Percentiles rank a stretch among this genome's conserved stretches.
Evolutionary conservation across 1,140 invertebrate genomes (phyloP).

Genomic region (Saccostrea glomerata): DNA sequence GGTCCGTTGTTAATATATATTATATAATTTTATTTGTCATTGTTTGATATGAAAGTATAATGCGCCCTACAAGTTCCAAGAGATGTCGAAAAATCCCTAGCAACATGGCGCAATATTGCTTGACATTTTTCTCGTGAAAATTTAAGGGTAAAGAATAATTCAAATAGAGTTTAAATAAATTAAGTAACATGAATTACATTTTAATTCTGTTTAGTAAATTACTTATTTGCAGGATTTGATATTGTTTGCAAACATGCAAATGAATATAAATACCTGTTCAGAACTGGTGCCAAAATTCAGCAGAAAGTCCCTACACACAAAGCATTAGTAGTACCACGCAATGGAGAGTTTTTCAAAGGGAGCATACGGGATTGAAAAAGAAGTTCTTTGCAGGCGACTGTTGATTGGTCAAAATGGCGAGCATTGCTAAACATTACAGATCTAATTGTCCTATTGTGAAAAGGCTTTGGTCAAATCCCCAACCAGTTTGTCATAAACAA

Average conservation of each 20-base stretch:
- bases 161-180: too few species aligned
- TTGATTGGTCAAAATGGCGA: slow-evolving; percentile 28
- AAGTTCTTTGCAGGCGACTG: background rate
- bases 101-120: background rate
- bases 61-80: background rate
- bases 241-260: too few species aligned
- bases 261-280: background rate
- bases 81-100: background rate
- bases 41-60: background rate
- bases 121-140: too few species aligned
- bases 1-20: slow-evolving; percentile 3
- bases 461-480: slow-evolving; percentile 21
- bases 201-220: too few species aligned
- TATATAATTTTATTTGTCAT: background rate
- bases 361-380: background rate
- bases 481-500: slow-evolving; percentile 26
- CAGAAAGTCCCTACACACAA: background rate
- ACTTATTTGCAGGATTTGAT: too few species aligned
- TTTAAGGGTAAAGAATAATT: too few species aligned
- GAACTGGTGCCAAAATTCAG: background rate
- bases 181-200: too few species aligned
- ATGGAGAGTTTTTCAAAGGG: background rate
- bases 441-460: slow-evolving; percentile 32
- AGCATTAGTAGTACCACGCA: background rate
- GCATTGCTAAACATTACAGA: slow-evolving; percentile 18